phyloP scores from a whole-genome alignment of 2,888 invertebrate species.

The Drosophila maculinotata region DNA sequence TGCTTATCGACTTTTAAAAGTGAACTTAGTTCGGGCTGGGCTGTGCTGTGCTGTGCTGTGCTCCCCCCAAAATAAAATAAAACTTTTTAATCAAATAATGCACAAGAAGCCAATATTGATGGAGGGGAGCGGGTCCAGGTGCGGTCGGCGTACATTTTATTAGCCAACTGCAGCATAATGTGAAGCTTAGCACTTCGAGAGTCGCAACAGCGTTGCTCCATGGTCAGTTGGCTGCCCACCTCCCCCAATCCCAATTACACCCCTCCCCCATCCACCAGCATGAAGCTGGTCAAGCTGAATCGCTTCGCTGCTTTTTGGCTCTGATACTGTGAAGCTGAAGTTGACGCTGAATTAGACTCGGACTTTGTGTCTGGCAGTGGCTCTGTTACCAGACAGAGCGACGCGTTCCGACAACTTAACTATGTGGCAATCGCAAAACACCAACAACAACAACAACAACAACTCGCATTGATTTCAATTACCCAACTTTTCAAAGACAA shows the following conservation, averaged over 20 bases:
- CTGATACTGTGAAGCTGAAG: slow-evolving; percentile 8
- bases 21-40: no score
- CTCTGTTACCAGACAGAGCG: slow-evolving; percentile 54
- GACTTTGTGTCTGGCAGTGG: slow-evolving; percentile 6
- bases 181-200: slow-evolving; percentile 10
- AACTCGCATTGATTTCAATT: slow-evolving; percentile 51
- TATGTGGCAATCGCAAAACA: slow-evolving; percentile 56
- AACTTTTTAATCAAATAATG: slow-evolving; percentile 67
- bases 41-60: no score
- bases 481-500: slow-evolving; percentile 31
- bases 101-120: neutral
- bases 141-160: slow-evolving; percentile 30
- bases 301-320: slow-evolving; percentile 9
- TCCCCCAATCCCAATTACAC: neutral
- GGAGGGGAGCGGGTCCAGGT: neutral
- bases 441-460: slow-evolving; percentile 13
- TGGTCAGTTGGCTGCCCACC: slow-evolving; percentile 15
- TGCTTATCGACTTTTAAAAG: slow-evolving; percentile 39
- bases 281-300: slow-evolving; percentile 5
- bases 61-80: slow-evolving; percentile 6
- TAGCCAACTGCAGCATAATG: slow-evolving; percentile 36
- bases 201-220: slow-evolving; percentile 11
- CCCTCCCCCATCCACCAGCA: neutral
- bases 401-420: slow-evolving; percentile 47
- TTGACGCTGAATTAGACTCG: slow-evolving; percentile 5